Percentiles rank a stretch among this genome's conserved stretches.
These are phyloP conservation scores for Pycnonotus jocosus DNA, from an alignment of 2,113 vertebrate species.

Conservation along the genomic window DNA sequence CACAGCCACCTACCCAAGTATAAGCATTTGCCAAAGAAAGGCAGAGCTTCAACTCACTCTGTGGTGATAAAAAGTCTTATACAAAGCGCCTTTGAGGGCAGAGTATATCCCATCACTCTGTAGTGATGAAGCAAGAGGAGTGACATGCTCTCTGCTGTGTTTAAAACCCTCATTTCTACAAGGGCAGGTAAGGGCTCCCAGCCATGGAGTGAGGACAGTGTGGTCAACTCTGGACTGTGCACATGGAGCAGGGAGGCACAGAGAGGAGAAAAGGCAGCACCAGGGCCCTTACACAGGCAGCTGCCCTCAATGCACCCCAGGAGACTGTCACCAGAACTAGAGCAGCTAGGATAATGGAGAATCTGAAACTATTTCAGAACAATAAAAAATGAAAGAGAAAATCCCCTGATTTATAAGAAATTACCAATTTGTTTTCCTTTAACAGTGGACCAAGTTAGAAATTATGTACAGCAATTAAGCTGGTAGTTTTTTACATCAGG, in stretches of 20 bases:
- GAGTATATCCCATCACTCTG: background rate
- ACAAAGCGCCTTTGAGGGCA: background rate
- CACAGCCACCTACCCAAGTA: background rate
- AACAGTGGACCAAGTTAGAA: background rate
- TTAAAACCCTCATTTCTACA: background rate
- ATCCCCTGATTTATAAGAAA: background rate
- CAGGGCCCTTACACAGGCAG: background rate
- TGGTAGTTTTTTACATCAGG: background rate
- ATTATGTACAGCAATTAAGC: background rate
- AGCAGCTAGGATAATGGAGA: background rate
- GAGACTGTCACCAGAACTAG: background rate
- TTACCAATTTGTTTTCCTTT: background rate
- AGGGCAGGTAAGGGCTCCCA: background rate
- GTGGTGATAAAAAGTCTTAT: background rate
- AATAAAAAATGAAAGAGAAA: background rate
- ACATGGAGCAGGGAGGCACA: rapidly evolving
- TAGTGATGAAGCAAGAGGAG: background rate
- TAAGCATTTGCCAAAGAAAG: background rate
- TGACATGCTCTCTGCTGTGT: background rate
- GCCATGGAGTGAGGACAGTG: rapidly evolving
- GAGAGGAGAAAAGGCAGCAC: background rate
- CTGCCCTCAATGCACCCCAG: background rate
- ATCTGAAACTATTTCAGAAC: background rate
- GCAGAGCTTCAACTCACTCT: background rate
- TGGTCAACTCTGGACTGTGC: rapidly evolving